Evolutionary conservation across 1,140 invertebrate genomes (phyloP).

Genomic region (Sitodiplosis mosellana): DNA sequence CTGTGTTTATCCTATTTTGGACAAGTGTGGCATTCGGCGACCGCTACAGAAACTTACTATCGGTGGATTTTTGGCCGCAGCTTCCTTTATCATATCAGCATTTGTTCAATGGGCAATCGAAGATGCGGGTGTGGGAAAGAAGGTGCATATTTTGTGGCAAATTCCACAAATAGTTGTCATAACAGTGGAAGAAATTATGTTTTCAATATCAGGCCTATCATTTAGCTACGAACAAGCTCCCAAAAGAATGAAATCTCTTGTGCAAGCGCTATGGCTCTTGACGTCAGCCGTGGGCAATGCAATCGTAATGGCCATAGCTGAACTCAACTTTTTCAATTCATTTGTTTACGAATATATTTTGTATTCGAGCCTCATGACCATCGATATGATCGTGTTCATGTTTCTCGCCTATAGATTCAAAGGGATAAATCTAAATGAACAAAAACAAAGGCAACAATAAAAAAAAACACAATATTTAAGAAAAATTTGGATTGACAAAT

Average conservation of each 20-base stretch:
- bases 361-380: constrained; percentile 64
- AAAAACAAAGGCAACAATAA: too few relatives aligned
- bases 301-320: constrained; percentile 56
- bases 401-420: constrained; percentile 51
- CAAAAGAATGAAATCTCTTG: constrained; percentile 66
- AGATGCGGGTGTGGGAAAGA: constrained; percentile 44
- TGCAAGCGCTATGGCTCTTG: constrained; percentile 60
- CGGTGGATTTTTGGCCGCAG: constrained; percentile 43
- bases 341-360: constrained; percentile 65
- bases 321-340: constrained; percentile 41
- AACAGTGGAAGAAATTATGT: constrained; percentile 65
- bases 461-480: too few relatives aligned
- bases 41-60: constrained; percentile 36
- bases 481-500: too few relatives aligned
- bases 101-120: constrained; percentile 64
- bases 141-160: constrained; percentile 62
- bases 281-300: constrained; percentile 66
- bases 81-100: constrained; percentile 58
- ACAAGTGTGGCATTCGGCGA: constrained; percentile 27
- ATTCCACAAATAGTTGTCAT: constrained; percentile 76
- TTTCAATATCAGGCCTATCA: constrained; percentile 78
- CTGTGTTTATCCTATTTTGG: constrained; percentile 40
- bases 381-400: constrained; percentile 65
- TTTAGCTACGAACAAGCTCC: constrained; percentile 86
- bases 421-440: constrained; percentile 36